phyloP scores from a whole-genome alignment of 1,140 invertebrate species.

The Drosophila kanapiae region DNA sequence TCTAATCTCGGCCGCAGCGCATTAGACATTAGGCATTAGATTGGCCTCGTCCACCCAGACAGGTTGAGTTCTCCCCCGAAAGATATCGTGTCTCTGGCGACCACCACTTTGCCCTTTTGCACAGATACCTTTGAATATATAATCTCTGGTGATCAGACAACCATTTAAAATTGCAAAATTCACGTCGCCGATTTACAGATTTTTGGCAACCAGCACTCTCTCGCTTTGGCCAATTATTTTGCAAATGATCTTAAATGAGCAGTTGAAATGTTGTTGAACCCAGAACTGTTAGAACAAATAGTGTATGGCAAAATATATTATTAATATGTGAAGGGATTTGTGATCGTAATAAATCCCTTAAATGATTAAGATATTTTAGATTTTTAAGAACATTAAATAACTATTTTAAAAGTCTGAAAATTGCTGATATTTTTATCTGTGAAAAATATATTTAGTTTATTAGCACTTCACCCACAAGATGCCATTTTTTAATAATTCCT shows the following conservation, averaged over 20 bases:
- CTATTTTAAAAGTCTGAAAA: too few relatives aligned
- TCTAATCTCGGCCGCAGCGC: slow-evolving; percentile 59
- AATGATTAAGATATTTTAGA: background rate
- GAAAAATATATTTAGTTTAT: too few relatives aligned
- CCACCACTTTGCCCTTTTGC: slow-evolving; percentile 43
- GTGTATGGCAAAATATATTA: background rate
- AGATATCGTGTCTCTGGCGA: slow-evolving; percentile 18
- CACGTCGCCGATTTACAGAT: slow-evolving; percentile 42
- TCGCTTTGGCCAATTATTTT: slow-evolving; percentile 40
- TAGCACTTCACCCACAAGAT: too few relatives aligned
- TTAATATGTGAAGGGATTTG: background rate
- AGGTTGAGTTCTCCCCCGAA: slow-evolving; percentile 14
- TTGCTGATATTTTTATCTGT: too few relatives aligned
- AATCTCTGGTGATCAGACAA: slow-evolving; percentile 9
- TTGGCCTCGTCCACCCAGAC: slow-evolving; percentile 31
- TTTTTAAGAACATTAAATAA: too few relatives aligned
- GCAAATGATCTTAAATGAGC: slow-evolving; percentile 14
- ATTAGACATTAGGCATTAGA: slow-evolving; percentile 49
- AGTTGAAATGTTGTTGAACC: slow-evolving; percentile 40
- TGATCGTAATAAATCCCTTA: background rate
- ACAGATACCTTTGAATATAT: background rate
- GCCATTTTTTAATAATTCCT: background rate
- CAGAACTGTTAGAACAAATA: background rate
- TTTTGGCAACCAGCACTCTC: slow-evolving; percentile 51
- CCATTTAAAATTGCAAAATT: slow-evolving; percentile 58